Conservation (phyloP, 2,888 invertebrate species). For the Stomorhina lunata region DNA sequence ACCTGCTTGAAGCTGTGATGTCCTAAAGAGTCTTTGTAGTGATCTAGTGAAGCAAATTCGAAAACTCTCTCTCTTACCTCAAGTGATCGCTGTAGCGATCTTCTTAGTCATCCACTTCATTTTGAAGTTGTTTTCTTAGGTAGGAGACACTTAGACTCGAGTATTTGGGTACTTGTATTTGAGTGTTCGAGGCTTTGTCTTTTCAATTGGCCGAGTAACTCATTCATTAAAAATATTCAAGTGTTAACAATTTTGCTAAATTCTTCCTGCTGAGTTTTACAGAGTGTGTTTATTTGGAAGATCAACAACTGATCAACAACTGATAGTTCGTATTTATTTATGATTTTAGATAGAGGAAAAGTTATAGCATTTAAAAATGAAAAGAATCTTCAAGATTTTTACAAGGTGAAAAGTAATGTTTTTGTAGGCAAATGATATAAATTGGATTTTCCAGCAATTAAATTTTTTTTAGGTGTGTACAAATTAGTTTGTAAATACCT, state of each 20-base stretch:
- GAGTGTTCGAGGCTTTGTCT: constrained; percentile 40
- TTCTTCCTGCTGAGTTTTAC: constrained; percentile 50
- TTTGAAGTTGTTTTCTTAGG: constrained; percentile 34
- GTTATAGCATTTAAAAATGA: neutral
- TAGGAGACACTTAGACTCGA: neutral
- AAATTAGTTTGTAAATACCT: constrained; percentile 8
- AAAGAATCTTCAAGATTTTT: constrained; percentile 23
- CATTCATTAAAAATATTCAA: constrained; percentile 61
- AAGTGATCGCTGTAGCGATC: constrained; percentile 44
- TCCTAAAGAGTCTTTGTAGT: constrained; percentile 21
- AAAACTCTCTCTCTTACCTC: neutral
- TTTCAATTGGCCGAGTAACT: constrained; percentile 52
- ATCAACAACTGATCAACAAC: no score
- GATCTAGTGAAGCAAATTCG: constrained; percentile 11
- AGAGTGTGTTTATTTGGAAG: neutral
- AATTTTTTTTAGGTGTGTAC: neutral
- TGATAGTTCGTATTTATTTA: constrained; percentile 53
- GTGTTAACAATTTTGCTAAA: constrained; percentile 35
- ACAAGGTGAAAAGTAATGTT: constrained; percentile 31
- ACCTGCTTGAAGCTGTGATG: constrained; percentile 29
- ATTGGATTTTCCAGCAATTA: constrained; percentile 44
- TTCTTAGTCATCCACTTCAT: constrained; percentile 53
- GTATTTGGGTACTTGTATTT: constrained; percentile 23
- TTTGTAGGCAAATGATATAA: neutral
- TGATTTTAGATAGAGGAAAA: constrained; percentile 4